Evolutionary conservation across 2,888 invertebrate species (phyloP).

Genomic region (Rugalucina vietnamica): DNA sequence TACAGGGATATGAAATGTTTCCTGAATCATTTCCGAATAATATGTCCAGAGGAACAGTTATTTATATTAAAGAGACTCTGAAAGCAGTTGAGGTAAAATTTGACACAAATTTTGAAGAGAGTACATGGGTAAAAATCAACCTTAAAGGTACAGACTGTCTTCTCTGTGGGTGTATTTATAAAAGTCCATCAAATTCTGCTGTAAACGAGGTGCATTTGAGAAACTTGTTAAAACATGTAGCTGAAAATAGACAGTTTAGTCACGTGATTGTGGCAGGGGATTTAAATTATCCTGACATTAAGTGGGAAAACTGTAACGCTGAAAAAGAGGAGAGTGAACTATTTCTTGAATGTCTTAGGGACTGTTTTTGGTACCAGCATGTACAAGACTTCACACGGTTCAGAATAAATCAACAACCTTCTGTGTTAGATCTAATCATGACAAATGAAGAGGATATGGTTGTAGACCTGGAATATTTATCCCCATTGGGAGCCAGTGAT

Average conservation of each 20-base stretch:
- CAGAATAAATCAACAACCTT: not conserved
- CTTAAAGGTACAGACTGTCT: not conserved
- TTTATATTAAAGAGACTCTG: not conserved
- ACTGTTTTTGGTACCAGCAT: slow-evolving; percentile 14
- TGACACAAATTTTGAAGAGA: not conserved
- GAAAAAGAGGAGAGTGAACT: not conserved
- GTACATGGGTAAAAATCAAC: not conserved
- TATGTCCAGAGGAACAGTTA: not conserved
- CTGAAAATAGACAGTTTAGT: not conserved
- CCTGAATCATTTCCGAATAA: not conserved
- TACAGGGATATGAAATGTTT: not conserved
- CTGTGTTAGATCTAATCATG: slow-evolving; percentile 8
- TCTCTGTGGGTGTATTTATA: slow-evolving; percentile 2
- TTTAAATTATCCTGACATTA: slow-evolving; percentile 10
- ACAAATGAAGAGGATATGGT: slow-evolving; percentile 30
- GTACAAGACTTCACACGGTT: not conserved
- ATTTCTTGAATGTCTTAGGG: slow-evolving; percentile 14
- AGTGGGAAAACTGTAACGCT: not conserved
- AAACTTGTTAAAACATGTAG: not conserved
- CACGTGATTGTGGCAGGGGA: not conserved
- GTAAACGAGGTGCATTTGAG: not conserved
- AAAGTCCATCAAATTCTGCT: not conserved
- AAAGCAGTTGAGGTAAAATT: slow-evolving; percentile 1
- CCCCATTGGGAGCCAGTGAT: slow-evolving; percentile 40
- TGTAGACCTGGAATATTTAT: not conserved